phyloP scores from a whole-genome alignment of 2,797 vertebrate genomes.

The Gallirallus australis region DNA sequence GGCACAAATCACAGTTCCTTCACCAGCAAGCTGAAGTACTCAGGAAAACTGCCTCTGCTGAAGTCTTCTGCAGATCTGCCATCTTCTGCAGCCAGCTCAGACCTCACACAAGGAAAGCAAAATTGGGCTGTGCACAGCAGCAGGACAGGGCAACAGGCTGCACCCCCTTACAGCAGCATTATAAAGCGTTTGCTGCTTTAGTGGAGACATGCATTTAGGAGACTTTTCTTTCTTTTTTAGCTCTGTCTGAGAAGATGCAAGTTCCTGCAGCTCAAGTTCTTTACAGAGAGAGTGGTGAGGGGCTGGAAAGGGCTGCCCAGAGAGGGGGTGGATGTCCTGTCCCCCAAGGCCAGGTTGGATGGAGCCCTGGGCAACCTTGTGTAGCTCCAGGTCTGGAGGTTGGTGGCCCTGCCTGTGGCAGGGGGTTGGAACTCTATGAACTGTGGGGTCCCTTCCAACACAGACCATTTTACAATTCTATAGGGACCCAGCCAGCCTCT shows the following conservation, averaged over 20 bases:
- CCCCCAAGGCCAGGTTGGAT: no score
- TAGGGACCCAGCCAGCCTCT: not conserved
- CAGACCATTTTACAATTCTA: no score
- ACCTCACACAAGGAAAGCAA: fast-evolving
- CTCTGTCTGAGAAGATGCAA: not conserved
- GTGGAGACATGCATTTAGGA: not conserved
- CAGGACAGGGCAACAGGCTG: not conserved
- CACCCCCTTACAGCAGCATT: not conserved
- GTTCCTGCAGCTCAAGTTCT: not conserved
- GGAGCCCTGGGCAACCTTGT: no score
- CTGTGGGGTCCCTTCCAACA: no score
- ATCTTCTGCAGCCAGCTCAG: not conserved
- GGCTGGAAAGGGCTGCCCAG: no score
- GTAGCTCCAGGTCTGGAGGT: no score
- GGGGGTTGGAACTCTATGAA: no score
- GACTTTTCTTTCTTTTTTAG: not conserved
- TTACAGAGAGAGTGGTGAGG: no score
- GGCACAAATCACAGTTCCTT: fast-evolving
- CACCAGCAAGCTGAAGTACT: not conserved
- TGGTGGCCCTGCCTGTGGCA: no score
- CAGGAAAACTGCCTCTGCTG: not conserved
- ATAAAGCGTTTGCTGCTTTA: not conserved
- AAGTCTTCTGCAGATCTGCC: not conserved
- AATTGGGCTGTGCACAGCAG: not conserved
- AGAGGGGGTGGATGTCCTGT: no score